phyloP scores from a whole-genome alignment of 2,888 invertebrate species.

The Phengaris alcon region DNA sequence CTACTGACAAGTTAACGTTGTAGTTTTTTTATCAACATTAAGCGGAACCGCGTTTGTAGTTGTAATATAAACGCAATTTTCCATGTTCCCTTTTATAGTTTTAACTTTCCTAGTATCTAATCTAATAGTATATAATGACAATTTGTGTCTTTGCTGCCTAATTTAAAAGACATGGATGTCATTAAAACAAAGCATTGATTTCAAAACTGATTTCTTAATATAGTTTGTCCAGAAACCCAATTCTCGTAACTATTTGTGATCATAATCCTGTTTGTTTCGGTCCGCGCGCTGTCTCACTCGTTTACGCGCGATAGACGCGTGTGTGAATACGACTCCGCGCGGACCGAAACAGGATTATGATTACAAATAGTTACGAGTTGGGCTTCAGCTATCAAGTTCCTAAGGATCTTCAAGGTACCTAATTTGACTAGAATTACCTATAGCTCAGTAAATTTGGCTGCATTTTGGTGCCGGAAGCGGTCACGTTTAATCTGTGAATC shows the following conservation, averaged over 20 bases:
- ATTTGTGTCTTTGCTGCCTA: not conserved
- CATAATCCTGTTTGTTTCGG: too few species aligned
- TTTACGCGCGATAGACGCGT: too few species aligned
- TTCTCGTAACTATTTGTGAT: too few species aligned
- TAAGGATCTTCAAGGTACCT: not conserved
- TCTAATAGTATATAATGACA: not conserved
- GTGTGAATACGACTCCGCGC: too few species aligned
- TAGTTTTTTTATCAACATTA: slow-evolving; percentile 39
- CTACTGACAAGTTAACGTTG: slow-evolving; percentile 33
- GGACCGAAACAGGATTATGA: too few species aligned
- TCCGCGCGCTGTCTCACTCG: too few species aligned
- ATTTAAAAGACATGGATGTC: not conserved
- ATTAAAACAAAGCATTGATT: too few species aligned
- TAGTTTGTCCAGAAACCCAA: too few species aligned
- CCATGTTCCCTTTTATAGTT: not conserved
- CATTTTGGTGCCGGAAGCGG: slow-evolving; percentile 17
- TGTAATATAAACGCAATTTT: slow-evolving; percentile 51
- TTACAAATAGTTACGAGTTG: too few species aligned
- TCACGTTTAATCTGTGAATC: slow-evolving; percentile 19
- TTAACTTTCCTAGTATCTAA: not conserved
- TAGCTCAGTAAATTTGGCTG: not conserved
- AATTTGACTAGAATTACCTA: not conserved
- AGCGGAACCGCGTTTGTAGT: slow-evolving; percentile 43
- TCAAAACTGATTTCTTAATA: too few species aligned
- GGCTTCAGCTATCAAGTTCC: too few species aligned